Base-by-base conservation (phyloP, 2,113 vertebrate genomes). In the Gopherus flavomarginatus region DNA sequence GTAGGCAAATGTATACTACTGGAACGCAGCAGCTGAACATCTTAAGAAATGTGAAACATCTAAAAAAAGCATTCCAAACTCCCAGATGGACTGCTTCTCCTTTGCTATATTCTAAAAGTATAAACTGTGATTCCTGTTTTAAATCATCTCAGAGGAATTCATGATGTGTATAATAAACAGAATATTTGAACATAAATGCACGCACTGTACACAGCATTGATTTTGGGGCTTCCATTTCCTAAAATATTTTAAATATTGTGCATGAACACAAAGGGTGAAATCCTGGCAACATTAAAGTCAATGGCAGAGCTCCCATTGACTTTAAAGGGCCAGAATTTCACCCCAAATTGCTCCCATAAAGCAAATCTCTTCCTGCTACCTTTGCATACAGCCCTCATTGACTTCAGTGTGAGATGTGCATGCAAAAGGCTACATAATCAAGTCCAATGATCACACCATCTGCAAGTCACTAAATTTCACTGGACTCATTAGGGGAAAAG, bases 391-490 rank as follows among this genome's bases (percentile, higher is more conserved):
- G 72, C 50, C 56, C 57, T 38, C 77, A 69, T 89, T 54, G 79
- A 65, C 80, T 89, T 91, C 56, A 57, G 24, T 62, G 52, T 16
- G 90, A 62, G 75, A 85, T 86, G 27, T 2, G 0, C 13, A 59
- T 57, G 89, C 79, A 90, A 69, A 80, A 93, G 65, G 88, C 69
- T 96, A 77, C 80, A 94, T 22, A 88, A 47, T 92, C 19, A 57
- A 90, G 49, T 88, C 92, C 81, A 83, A n/a, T 77, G 59, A 94
- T 84, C 27, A 35, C 53, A 93, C 38, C 93, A 95, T 91, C 82
- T 95, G 89, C 86, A 97, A 94, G 94, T 95, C 95, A 86, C 90
- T 87, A 65, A 87, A 91, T 96, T 91, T 65, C 57, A 85, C 16
- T 85, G 12, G 72, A 89, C 16, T 92, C 47, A 38, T 83, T 83